Base-by-base conservation (phyloP, 2,797 vertebrate genomes). In the Neosalanx taihuensis region DNA sequence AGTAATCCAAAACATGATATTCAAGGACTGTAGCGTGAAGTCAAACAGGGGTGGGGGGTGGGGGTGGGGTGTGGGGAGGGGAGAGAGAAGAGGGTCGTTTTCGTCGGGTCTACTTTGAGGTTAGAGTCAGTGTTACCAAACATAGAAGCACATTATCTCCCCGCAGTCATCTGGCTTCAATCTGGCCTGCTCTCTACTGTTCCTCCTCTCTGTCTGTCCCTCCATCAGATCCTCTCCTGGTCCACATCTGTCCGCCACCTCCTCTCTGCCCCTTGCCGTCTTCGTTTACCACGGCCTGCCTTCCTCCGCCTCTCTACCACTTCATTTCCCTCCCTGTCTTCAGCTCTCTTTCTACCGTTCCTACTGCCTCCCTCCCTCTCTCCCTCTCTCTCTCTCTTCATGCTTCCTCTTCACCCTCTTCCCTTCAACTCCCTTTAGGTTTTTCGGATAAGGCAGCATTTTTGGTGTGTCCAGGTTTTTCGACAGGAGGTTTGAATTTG, bases 401-500 rank as follows among this genome's bases (percentile, higher is more conserved):
- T 63, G 23, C 37, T 49, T 66, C 23, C 30, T 30, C 31, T 30
- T 35, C 61, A 30, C 6, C 61, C 13, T 31, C 30, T 10, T n/a
- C 31, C 31, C 3, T 3, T 63, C 7, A 15, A 30, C 15, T 18
- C 9, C 61, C 30, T 30, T 33, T 17, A 15, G 70, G 75, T 73
- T 73, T 41, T 72, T 67, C 67, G 65, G 70, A 77, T 61, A 62
- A 5, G 62, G 58, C 51, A 49, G 15, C 30, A 5, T 15, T 37
- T 69, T 64, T 68, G 59, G 26, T 23, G 30, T 46, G 46, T 20
- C 20, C 46, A 67, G 10, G 26, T 68, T 13, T 59, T 9, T n/a
- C n/a, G n/a, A 26, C 72, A 74, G 72, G 64, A 74, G 69, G 69
- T 74, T 78, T 78, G 69, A 64, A 72, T 78, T 74, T 78, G 72